These are phyloP conservation scores for Hippocampus comes DNA, from an alignment of 2,113 vertebrate species.

Conservation along the genomic window DNA sequence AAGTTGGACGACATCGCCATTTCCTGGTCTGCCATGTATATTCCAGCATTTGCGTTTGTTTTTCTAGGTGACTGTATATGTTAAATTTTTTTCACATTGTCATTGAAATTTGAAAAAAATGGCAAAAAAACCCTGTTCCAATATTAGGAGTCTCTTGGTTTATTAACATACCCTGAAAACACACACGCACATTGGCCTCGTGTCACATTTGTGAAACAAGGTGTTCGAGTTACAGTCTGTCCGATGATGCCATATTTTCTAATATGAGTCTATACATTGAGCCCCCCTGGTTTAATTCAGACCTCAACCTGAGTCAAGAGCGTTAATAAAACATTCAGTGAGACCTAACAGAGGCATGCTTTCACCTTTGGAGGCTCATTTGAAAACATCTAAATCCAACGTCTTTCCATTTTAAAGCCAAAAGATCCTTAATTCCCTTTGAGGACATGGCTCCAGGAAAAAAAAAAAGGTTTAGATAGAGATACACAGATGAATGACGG, in stretches of 20 bases:
- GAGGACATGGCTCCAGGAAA: conserved; percentile 11
- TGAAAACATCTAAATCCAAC: neutral
- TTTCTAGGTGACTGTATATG: neutral
- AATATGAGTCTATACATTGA: conserved; percentile 21
- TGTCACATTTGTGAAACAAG: conserved; percentile 24
- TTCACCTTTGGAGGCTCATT: conserved; percentile 10
- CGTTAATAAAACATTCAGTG: conserved; percentile 6
- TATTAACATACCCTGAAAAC: neutral
- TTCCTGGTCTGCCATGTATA: no score
- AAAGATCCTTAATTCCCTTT: conserved; percentile 14
- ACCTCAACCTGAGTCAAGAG: conserved; percentile 17
- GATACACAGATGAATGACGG: conserved; percentile 21
- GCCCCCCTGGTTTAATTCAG: neutral
- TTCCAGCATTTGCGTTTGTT: neutral
- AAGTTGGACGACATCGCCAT: no score
- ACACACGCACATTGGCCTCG: conserved; percentile 10
- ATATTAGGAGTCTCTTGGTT: neutral
- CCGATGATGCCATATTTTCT: conserved; percentile 29
- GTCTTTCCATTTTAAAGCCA: conserved; percentile 1
- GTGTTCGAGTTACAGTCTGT: conserved; percentile 21
- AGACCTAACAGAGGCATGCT: conserved; percentile 17
- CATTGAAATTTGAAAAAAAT: neutral
- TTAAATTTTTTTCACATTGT: neutral
- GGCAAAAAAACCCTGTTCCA: neutral
- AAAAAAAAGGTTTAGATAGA: conserved; percentile 9